Conservation (phyloP, 2,797 vertebrate genomes). For the Gallinago solitaria region DNA sequence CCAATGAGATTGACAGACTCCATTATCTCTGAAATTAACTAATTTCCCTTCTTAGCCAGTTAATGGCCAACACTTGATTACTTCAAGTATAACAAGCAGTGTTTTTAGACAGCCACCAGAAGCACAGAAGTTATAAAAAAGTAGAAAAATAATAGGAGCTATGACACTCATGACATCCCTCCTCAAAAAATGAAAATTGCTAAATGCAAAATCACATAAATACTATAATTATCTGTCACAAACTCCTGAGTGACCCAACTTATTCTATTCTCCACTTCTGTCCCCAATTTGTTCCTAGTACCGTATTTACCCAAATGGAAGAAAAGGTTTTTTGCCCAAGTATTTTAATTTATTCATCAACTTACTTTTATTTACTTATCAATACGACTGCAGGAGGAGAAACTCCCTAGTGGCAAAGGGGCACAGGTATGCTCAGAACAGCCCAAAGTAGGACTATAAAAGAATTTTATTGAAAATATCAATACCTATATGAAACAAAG, state of each 20-base stretch:
- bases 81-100: not conserved
- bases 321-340: not conserved
- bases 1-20: not conserved
- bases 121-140: not conserved
- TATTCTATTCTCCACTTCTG: not conserved
- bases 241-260: not conserved
- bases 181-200: not conserved
- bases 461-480: not conserved
- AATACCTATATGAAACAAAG: not conserved
- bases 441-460: not conserved
- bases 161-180: fast-evolving
- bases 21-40: not conserved
- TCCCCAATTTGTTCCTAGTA: not conserved
- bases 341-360: not conserved
- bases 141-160: not conserved
- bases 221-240: not conserved
- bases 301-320: not conserved
- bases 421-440: not conserved
- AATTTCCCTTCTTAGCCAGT: not conserved
- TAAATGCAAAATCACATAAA: not conserved
- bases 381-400: not conserved
- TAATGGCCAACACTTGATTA: not conserved
- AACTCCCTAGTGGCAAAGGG: not conserved
- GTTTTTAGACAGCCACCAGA: not conserved
- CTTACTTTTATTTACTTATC: not conserved